These are phyloP conservation scores for Musca domestica DNA, from an alignment of 1,140 invertebrate genomes.

Conservation along the genomic window DNA sequence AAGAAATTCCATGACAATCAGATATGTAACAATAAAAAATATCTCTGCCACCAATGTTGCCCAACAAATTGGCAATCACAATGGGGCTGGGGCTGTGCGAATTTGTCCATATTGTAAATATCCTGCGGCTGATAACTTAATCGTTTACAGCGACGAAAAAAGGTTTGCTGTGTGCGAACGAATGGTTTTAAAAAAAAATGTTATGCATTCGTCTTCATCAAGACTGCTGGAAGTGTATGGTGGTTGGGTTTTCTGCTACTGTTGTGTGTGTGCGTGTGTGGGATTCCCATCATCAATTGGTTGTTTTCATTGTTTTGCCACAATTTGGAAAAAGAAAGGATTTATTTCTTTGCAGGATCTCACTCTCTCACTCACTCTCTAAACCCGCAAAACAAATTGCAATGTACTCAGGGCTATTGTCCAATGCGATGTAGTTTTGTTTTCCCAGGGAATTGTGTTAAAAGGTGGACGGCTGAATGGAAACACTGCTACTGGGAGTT, in stretches of 20 bases:
- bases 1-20: background rate
- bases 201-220: too few relatives aligned
- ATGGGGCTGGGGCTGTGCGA: too few relatives aligned
- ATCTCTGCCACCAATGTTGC: background rate
- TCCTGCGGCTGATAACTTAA: constrained; percentile 11
- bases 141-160: background rate
- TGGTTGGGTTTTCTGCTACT: background rate
- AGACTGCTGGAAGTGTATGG: too few relatives aligned
- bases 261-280: background rate
- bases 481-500: too few relatives aligned
- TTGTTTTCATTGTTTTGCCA: too few relatives aligned
- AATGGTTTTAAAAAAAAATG: too few relatives aligned
- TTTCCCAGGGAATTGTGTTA: constrained; percentile 8
- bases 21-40: background rate
- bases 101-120: background rate
- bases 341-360: background rate
- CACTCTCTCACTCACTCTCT: background rate
- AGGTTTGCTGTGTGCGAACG: too few relatives aligned
- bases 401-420: background rate
- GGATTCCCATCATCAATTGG: background rate
- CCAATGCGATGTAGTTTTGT: background rate
- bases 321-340: too few relatives aligned
- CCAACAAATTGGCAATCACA: background rate
- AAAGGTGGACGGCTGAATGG: background rate
- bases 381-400: too few relatives aligned